A percentile compares a stretch with the other conserved stretches of the same genome.
Conservation (phyloP, 2,113 vertebrate genomes). For the Abramis brama region DNA sequence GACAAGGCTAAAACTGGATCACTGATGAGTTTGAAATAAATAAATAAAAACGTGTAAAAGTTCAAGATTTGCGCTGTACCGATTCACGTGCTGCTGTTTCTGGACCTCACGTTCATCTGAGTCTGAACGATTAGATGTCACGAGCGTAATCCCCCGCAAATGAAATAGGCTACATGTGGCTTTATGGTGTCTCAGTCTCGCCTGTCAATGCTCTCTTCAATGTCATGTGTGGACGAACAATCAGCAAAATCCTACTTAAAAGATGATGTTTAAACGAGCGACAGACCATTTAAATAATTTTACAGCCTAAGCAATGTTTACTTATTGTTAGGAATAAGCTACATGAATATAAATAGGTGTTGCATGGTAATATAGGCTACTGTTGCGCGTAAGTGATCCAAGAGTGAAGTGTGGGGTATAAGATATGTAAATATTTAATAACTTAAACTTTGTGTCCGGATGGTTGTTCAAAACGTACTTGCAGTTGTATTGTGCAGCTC, state of each 20-base stretch:
- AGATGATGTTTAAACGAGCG: background rate
- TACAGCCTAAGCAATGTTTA: background rate
- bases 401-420: background rate
- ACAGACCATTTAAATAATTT: background rate
- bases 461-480: background rate
- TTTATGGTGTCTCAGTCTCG: slow-evolving; percentile 62
- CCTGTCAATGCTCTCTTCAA: background rate
- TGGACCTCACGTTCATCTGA: background rate
- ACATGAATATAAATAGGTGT: background rate
- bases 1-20: background rate
- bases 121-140: slow-evolving; percentile 65
- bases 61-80: background rate
- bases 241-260: background rate
- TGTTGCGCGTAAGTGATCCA: background rate
- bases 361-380: background rate
- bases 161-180: slow-evolving; percentile 66
- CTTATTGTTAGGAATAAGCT: no score
- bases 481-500: background rate
- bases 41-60: background rate
- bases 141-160: slow-evolving; percentile 70
- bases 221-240: background rate
- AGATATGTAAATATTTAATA: background rate
- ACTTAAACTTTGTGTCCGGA: background rate
- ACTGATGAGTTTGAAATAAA: background rate
- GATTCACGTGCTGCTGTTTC: slow-evolving; percentile 31